Percentiles rank a stretch among this genome's conserved stretches.
Conservation (phyloP, 2,888 invertebrate species). For the Drosophila mayaguana region DNA sequence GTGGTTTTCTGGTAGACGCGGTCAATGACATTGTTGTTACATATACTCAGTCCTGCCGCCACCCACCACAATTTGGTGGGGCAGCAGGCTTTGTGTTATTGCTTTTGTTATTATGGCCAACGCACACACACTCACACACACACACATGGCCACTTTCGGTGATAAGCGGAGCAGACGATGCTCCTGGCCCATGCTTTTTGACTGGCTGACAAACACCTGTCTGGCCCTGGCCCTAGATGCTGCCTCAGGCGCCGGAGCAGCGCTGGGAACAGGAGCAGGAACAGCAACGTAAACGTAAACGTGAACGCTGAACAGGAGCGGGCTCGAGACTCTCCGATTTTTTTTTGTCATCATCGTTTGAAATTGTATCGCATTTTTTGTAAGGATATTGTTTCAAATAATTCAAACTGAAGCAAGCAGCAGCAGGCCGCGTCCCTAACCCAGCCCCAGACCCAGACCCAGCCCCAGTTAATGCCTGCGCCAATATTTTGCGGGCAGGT, state of each 20-base stretch:
- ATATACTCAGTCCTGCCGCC: not conserved
- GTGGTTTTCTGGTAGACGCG: constrained; percentile 38
- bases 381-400: constrained; percentile 80
- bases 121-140: constrained; percentile 31
- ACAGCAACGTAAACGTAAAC: too few species aligned
- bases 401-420: constrained; percentile 70
- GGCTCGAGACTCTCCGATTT: constrained; percentile 8
- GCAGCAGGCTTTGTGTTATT: constrained; percentile 15
- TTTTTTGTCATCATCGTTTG: constrained; percentile 65
- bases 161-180: constrained; percentile 66
- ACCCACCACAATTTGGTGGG: constrained; percentile 5
- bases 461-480: constrained; percentile 60
- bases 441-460: not conserved
- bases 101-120: constrained; percentile 54
- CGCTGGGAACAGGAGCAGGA: not conserved
- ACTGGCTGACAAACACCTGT: constrained; percentile 74
- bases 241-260: constrained; percentile 17
- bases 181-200: constrained; percentile 37
- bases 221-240: constrained; percentile 44
- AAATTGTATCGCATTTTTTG: constrained; percentile 77
- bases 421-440: constrained; percentile 31
- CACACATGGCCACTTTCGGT: constrained; percentile 38
- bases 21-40: constrained; percentile 63
- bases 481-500: constrained; percentile 73
- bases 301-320: not conserved